Base-by-base conservation (phyloP, 2,888 invertebrate species). In the Fissipunctia ypsillon region DNA sequence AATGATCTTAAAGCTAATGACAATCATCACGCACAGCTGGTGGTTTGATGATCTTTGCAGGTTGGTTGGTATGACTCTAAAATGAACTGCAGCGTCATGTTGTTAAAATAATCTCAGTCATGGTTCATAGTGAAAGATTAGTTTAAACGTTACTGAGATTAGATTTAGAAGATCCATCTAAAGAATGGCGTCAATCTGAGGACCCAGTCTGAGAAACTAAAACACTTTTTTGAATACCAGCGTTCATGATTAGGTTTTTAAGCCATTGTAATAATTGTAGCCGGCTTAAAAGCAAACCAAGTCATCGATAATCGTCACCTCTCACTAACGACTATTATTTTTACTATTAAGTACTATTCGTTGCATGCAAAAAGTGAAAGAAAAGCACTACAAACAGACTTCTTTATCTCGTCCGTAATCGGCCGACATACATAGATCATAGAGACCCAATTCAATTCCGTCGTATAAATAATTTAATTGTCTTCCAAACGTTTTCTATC, bases 401-500 rank as follows among this genome's bases (percentile, higher is more conserved):
- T 71, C 54, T 67, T 74, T 76, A 83, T 82, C 73, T 59, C 45
- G 25, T 12, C 59, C 31, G 16, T 67, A 76, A 83, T 87, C 87
- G 69, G 63, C 71, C 66, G 76, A 76, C 82, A 84, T 75, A 76
- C 82, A 84, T 75, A 82, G 72, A 87, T 84, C 78, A 83, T 76
- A 80, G 69, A 73, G 76, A 77, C 83, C 81, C 64, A 79, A 78
- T 83, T 83, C 72, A 65, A 73, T 76, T 76, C 50, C 75, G 61
- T 35, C 73, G 59, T 64, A 74, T 80, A 82, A 85, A 85, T 85
- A 86, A 84, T 88, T 86, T 88, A 87, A 90, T 90, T 90, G 88
- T 89, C 81, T 84, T 84, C 71, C 69, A 83, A 89, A 85, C 78
- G 77, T 67, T 56, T 74, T 69, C 81, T 90, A 92, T 92, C 92